Conservation (phyloP, 2,113 vertebrate species). For the Ammodramus savannarum region DNA sequence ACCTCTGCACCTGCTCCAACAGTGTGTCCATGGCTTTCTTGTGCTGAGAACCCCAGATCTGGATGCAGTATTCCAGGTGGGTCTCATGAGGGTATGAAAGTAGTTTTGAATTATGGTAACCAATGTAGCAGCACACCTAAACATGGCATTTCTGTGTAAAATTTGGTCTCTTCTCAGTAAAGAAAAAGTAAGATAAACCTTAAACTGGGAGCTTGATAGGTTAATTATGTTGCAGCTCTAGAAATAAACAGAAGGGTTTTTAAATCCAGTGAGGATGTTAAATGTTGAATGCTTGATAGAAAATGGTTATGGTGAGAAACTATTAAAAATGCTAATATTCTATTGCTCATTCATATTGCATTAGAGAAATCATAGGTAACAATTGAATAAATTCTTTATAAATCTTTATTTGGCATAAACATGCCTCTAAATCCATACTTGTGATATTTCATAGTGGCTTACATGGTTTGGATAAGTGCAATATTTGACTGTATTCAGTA, state of each 20-base stretch:
- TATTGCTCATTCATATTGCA: background rate
- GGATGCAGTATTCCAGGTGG: background rate
- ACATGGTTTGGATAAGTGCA: background rate
- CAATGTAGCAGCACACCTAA: background rate
- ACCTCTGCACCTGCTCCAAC: background rate
- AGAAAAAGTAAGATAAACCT: background rate
- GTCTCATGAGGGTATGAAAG: background rate
- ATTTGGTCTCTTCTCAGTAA: background rate
- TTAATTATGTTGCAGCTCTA: background rate
- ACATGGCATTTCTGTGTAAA: background rate
- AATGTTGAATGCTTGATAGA: background rate
- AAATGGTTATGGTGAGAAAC: background rate
- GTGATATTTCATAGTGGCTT: background rate
- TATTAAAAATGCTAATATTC: background rate
- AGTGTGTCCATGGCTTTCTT: background rate
- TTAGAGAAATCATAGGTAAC: background rate
- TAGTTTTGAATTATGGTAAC: background rate
- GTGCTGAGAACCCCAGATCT: background rate
- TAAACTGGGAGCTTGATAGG: background rate
- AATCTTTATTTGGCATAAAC: background rate
- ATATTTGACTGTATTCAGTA: background rate
- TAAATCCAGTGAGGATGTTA: background rate
- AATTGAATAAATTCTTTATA: background rate
- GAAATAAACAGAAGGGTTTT: background rate
- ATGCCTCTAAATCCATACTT: background rate